Conservation (phyloP, 2,888 invertebrate species). For the Sarcophaga carnaria region DNA sequence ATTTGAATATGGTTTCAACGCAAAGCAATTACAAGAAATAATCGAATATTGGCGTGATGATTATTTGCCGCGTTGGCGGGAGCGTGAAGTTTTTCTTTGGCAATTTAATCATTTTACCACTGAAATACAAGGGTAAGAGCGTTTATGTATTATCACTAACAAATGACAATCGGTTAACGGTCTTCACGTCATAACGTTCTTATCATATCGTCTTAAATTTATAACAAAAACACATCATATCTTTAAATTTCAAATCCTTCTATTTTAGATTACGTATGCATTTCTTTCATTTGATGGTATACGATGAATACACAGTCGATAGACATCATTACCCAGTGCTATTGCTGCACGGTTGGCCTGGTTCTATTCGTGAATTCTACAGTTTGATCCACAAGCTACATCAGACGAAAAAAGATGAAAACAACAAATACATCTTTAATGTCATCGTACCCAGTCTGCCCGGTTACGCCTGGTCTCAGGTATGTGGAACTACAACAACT, state of each 20-base stretch:
- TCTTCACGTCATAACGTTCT: conserved; percentile 7
- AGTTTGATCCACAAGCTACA: conserved; percentile 88
- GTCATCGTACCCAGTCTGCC: conserved; percentile 83
- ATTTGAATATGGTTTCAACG: conserved; percentile 92
- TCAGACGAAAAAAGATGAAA: conserved; percentile 79
- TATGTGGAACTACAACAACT: conserved; percentile 48
- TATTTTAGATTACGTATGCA: conserved; percentile 83
- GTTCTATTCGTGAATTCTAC: conserved; percentile 92
- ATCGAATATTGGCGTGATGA: conserved; percentile 91
- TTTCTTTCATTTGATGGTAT: conserved; percentile 86
- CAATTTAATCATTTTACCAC: conserved; percentile 89
- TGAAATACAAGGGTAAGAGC: conserved; percentile 85
- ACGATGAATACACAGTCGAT: conserved; percentile 77
- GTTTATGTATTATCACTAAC: conserved; percentile 22
- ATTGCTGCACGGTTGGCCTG: conserved; percentile 95
- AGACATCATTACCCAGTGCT: conserved; percentile 80
- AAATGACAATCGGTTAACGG: not conserved
- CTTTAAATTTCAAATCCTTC: not conserved
- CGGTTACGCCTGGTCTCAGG: conserved; percentile 82
- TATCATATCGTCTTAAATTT: conserved; percentile 17
- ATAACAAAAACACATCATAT: conserved; percentile 31
- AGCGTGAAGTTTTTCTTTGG: conserved; percentile 88
- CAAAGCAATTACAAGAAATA: conserved; percentile 86
- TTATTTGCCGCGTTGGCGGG: conserved; percentile 87
- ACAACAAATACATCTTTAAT: conserved; percentile 84